Evolutionary conservation across 2,797 vertebrate genomes (phyloP).

Genomic region (Adrianichthys oophorus): DNA sequence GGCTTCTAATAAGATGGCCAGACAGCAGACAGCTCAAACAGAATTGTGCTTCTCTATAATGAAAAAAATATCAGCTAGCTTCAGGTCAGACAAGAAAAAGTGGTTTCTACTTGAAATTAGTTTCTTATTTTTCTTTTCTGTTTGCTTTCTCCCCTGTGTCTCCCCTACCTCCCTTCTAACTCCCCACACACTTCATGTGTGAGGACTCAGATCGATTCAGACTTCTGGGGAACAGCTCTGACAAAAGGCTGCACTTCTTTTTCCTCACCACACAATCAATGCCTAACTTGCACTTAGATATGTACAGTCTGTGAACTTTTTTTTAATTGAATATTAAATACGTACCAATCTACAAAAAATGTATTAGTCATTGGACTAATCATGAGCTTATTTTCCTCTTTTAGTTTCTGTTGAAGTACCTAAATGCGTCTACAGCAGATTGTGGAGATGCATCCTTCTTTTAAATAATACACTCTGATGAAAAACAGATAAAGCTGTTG

Average conservation of each 20-base stretch:
- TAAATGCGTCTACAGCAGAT: no score
- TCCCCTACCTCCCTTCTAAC: constrained; percentile 7
- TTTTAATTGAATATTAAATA: no score
- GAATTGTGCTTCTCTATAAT: constrained; percentile 5
- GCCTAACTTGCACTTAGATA: no score
- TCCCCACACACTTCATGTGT: constrained; percentile 34
- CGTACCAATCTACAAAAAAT: no score
- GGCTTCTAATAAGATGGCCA: no score
- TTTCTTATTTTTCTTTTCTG: constrained; percentile 35
- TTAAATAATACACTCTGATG: no score
- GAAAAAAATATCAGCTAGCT: constrained; percentile 44
- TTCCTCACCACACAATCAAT: constrained; percentile 1
- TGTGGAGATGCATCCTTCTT: no score
- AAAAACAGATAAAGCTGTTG: no score
- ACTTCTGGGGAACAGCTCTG: constrained; percentile 20
- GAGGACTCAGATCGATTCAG: constrained; percentile 42
- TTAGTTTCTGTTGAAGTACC: no score
- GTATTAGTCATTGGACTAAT: no score
- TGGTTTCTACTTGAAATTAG: constrained; percentile 44
- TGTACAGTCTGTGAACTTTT: no score
- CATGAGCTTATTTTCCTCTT: no score
- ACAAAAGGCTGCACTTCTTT: constrained; percentile 27
- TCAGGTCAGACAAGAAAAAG: constrained; percentile 51
- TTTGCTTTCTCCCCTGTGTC: constrained; percentile 36
- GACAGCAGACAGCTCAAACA: constrained; percentile 7